Percentiles rank a stretch among this genome's conserved stretches.
phyloP scores from a whole-genome alignment of 92 coral and sea anemone species.

The Porites evermanni region DNA sequence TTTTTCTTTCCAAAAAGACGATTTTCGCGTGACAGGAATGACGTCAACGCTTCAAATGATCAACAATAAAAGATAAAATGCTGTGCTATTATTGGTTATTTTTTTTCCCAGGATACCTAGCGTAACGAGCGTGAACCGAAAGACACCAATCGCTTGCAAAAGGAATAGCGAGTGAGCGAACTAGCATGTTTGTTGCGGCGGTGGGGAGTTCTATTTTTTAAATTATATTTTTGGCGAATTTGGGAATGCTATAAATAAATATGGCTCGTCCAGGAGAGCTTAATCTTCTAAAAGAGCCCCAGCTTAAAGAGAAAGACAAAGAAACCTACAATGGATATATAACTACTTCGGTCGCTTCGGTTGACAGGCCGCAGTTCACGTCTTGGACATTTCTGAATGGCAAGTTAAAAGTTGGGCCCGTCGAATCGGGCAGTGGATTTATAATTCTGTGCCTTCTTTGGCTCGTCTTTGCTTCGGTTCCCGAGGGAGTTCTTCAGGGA shows the following conservation, averaged over 20 bases:
- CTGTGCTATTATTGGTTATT: conserved; percentile 72
- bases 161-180: conserved; percentile 29
- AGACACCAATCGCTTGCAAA: conserved; percentile 43
- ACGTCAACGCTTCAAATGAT: conserved; percentile 86
- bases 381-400: conserved; percentile 88
- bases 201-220: conserved; percentile 11
- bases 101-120: conserved; percentile 64
- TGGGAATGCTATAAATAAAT: conserved; percentile 43
- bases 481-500: conserved; percentile 84
- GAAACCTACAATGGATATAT: conserved; percentile 98
- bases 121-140: conserved; percentile 45
- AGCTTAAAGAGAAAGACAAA: conserved; percentile 84
- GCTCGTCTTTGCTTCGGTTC: conserved; percentile 93
- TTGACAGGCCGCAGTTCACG: conserved; percentile 83
- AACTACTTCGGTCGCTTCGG: conserved; percentile 88
- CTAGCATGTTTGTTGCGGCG: conserved; percentile 10
- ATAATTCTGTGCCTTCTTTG: conserved; percentile 80
- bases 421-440: conserved; percentile 89
- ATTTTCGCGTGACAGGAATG: conserved; percentile 77
- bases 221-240: conserved; percentile 8
- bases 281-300: conserved; percentile 61
- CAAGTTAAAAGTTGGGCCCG: conserved; percentile 84
- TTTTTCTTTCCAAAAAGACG: neutral
- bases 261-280: conserved; percentile 78
- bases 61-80: conserved; percentile 76